Evolutionary conservation across 2,797 vertebrate genomes (phyloP), one percentile per base, ranked within the genome.

Genomic region (Myotis pilosus): DNA sequence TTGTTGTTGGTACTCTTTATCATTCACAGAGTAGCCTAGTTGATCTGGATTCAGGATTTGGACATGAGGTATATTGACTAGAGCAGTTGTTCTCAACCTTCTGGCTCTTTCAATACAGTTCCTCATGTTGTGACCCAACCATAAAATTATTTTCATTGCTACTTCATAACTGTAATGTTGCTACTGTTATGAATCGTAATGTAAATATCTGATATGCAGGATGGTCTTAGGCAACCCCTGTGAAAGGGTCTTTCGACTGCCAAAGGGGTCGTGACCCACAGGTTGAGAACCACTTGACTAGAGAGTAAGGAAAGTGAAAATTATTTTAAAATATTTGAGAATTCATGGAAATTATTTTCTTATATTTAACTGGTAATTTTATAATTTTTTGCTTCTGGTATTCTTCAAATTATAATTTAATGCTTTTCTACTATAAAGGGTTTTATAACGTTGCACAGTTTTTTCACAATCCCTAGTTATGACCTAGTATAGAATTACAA

Each of bases 341-440:
- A 36, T 82, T 92, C 9, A 36, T 91, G 41, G 44, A 81, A 89
- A 55, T 92, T 80, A 66, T 60, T 94, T 91, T 75, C 55, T 68
- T 83, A 22, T 25, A 51, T 75, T 92, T 92, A 74, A 82, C 28
- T 74, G 23, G 53, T 49, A 53, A 25, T 86, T 83, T 91, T 86
- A 64, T 75, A n/a, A 57, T 30, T 49, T 85, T 90, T 84, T 69
- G 12, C 75, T 93, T 84, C 28, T 88, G 16, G 23, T 44, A 10
- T 72, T 82, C 68, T 79, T 94, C 57, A 76, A 62, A 71, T 82
- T 94, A 83, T 36, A 84, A 66, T 53, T 71, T 87, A 41, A 79
- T 87, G 22, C 16, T 53, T 91, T 86, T 64, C 30, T 20, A 30
- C 41, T 87, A 2, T 78, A 72, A 69, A 87, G 22, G 9, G 78